phyloP scores from a whole-genome alignment of 2,888 invertebrate genomes.

The Agrochola litura region DNA sequence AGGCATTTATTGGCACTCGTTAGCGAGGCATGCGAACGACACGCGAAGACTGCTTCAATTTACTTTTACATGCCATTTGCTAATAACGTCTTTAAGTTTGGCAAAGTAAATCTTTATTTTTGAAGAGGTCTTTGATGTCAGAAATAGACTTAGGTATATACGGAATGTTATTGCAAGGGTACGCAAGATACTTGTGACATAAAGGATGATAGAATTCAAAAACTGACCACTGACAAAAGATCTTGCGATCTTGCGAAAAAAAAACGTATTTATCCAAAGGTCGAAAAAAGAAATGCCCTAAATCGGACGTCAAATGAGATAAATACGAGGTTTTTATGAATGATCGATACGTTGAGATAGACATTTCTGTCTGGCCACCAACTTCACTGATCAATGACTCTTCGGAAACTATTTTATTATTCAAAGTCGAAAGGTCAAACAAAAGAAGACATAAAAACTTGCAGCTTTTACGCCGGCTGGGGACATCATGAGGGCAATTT shows the following conservation, averaged over 20 bases:
- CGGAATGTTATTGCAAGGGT: not conserved
- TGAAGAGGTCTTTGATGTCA: not conserved
- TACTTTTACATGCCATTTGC: conserved; percentile 30
- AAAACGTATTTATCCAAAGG: not conserved
- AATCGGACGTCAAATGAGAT: conserved; percentile 1
- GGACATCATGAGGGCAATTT: conserved; percentile 47
- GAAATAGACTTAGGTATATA: not conserved
- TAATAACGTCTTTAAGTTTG: conserved; percentile 13
- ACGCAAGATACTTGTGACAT: not conserved
- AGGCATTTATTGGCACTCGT: conserved; percentile 49
- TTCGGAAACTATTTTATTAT: conserved; percentile 55
- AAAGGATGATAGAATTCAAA: not conserved
- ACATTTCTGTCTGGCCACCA: conserved; percentile 7
- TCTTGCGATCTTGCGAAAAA: not conserved
- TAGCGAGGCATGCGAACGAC: conserved; percentile 35
- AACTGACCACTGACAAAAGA: not conserved
- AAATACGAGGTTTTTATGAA: not conserved
- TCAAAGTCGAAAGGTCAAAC: conserved; percentile 57
- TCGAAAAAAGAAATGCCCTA: not conserved
- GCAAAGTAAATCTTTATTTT: not conserved
- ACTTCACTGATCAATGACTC: conserved; percentile 35
- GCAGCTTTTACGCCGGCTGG: conserved; percentile 30
- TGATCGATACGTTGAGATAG: conserved; percentile 13
- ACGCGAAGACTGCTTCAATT: conserved; percentile 19
- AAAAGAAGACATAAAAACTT: conserved; percentile 56